Percentiles rank a stretch among this genome's conserved stretches.
Conservation (phyloP, 2,113 vertebrate species). For the Prietella phreatophila region DNA sequence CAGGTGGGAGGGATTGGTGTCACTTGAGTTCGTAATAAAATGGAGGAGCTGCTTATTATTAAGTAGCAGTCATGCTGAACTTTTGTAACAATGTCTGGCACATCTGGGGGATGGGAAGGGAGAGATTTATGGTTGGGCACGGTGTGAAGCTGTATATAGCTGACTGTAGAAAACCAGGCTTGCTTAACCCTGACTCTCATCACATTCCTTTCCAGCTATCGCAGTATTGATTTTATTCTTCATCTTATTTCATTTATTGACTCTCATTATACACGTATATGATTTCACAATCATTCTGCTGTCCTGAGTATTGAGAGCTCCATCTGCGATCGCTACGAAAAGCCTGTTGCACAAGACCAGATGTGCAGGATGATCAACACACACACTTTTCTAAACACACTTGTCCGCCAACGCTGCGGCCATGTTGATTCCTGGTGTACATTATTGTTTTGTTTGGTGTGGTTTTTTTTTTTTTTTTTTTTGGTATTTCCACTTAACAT, state of each 20-base stretch:
- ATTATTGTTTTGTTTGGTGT: neutral
- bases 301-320: neutral
- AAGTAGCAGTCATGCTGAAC: neutral
- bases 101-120: no score
- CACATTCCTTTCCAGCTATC: neutral
- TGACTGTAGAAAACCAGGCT: neutral
- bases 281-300: neutral
- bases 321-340: neutral
- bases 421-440: neutral
- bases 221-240: neutral
- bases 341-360: conserved; percentile 6
- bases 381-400: neutral
- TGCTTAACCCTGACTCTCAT: neutral
- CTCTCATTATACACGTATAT: neutral
- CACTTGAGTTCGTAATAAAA: no score
- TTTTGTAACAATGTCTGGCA: neutral
- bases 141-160: neutral
- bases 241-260: neutral
- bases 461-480: no score
- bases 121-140: neutral
- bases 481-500: neutral
- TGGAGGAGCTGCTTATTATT: no score
- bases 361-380: neutral
- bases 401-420: neutral
- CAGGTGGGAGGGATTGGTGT: no score